Base-by-base conservation (phyloP, 2,113 vertebrate genomes). In the Myrmophylax atrothorax region DNA sequence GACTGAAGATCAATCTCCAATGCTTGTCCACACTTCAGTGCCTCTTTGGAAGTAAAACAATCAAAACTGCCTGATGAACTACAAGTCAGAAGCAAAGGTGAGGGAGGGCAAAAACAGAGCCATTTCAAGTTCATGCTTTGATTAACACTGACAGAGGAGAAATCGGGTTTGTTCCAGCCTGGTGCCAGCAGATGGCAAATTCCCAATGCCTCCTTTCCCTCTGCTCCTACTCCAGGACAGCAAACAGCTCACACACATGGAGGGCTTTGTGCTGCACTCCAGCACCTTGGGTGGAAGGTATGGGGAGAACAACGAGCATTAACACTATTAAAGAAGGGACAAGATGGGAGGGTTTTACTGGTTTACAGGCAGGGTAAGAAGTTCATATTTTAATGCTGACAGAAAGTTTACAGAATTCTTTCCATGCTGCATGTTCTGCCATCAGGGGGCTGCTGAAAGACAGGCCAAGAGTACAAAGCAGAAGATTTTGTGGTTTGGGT, bases 221-320 rank as follows among this genome's bases (percentile, higher is more conserved):
- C 17, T 1, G 7, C 29, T 46, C 62, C 38, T 25, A 28, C n/a
- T 52, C 0, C 0, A 52, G 9, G 10, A 24, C 58, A 70, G 13
- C 13, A 35, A 58, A 23, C 4, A 20, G 37, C 12, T 37, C 62
- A 79, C 33, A 66, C 13, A 31, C 46, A 40, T 0, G 24, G 25
- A 56, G 37, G 58, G 37, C 37, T 76, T 47, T 55, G 46, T 62
- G 56, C 70, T 78, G 59, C 52, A 16, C 46, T 69, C n/a, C 0
- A 55, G 58, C 67, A 55, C 47, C 28, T 24, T 1, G 53, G 9
- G 9, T 40, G 59, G 53, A 40, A 90, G 15, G 22, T 18, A 40
- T 2, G 2, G 76, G 70, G 12, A 12, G 3, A 68, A 87, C 33
- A 9, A 29, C 9, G 18, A 76, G 26, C 29, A 92, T 19, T 19